Evolutionary conservation across 2,888 invertebrate genomes (phyloP).

Genomic region (Melieria omissa): DNA sequence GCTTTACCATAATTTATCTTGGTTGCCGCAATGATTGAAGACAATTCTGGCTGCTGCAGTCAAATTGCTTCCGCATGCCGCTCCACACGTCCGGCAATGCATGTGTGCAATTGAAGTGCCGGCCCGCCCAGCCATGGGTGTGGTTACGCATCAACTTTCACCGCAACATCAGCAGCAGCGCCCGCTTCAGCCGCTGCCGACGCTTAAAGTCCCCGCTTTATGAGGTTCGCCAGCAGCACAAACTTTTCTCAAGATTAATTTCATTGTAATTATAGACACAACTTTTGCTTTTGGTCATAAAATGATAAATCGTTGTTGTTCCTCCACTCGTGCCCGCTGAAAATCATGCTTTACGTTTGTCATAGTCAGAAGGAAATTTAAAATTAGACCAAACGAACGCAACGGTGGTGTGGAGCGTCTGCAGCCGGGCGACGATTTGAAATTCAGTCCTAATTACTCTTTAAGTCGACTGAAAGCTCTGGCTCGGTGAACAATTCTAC

Average conservation of each 20-base stretch:
- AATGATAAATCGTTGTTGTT: slow-evolving; percentile 22
- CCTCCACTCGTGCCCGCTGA: not conserved
- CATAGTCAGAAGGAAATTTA: not conserved
- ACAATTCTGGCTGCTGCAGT: too few species aligned
- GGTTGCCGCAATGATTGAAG: too few species aligned
- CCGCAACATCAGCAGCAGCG: not conserved
- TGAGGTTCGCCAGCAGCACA: not conserved
- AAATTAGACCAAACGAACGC: not conserved
- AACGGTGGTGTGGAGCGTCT: too few species aligned
- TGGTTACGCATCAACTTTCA: too few species aligned
- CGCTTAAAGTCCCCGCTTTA: not conserved
- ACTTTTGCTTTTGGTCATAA: not conserved
- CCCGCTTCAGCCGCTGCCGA: slow-evolving; percentile 9
- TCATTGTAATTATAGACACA: slow-evolving; percentile 16
- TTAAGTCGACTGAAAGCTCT: not conserved
- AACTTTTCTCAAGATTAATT: slow-evolving; percentile 17
- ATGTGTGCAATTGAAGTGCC: too few species aligned
- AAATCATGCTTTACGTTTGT: not conserved
- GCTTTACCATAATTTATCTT: too few species aligned
- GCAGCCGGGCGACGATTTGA: not conserved
- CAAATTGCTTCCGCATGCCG: too few species aligned
- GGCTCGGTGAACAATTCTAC: too few species aligned
- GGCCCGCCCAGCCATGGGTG: too few species aligned
- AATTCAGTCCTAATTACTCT: slow-evolving; percentile 30
- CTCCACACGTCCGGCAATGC: too few species aligned